Evolutionary conservation across 2,797 vertebrate species (phyloP).

Genomic region (Eulemur rubriventer): DNA sequence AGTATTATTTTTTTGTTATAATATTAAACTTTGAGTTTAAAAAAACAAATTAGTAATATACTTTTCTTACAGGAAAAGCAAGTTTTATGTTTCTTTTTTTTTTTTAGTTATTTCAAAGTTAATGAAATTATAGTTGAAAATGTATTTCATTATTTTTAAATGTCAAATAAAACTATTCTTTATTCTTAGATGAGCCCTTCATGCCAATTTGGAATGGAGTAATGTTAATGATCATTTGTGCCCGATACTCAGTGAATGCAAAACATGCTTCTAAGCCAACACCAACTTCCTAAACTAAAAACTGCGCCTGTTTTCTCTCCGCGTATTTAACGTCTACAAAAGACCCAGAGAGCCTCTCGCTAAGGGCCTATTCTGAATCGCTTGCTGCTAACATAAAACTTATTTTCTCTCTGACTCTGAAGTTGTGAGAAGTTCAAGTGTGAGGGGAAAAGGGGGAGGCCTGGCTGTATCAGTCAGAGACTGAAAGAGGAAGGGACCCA

Average conservation of each 20-base stretch:
- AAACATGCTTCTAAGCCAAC: not conserved
- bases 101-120: not conserved
- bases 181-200: not conserved
- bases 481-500: not conserved
- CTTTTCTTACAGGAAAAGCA: not conserved
- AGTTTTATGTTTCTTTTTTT: not conserved
- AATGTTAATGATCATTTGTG: not conserved
- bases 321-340: not conserved
- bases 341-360: not conserved
- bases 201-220: not conserved
- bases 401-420: not conserved
- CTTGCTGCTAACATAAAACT: not conserved
- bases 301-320: not conserved
- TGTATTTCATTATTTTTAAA: not conserved
- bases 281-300: not conserved
- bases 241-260: accelerated
- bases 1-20: not conserved
- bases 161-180: not conserved
- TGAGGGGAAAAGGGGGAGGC: not conserved
- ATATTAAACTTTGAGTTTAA: not conserved
- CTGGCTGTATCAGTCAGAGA: not conserved
- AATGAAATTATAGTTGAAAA: not conserved
- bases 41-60: not conserved
- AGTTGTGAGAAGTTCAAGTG: not conserved
- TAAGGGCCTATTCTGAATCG: not conserved